Evolutionary conservation across 2,888 invertebrate genomes (phyloP).

Genomic region (Dynastes hyllus): DNA sequence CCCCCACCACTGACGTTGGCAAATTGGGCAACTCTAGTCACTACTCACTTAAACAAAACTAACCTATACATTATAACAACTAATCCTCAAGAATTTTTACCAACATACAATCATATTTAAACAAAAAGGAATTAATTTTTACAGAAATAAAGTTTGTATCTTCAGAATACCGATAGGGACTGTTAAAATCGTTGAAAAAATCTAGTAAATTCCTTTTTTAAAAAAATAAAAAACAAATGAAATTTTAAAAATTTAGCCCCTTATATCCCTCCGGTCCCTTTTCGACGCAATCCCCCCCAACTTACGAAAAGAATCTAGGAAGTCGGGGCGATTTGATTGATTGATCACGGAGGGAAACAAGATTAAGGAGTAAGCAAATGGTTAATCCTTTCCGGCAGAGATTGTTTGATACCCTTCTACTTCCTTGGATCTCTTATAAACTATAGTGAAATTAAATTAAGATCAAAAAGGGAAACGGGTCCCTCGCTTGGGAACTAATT

Average conservation of each 20-base stretch:
- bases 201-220: too few relatives aligned
- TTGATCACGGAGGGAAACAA: slow-evolving; percentile 41
- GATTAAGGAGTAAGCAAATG: slow-evolving; percentile 47
- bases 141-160: too few relatives aligned
- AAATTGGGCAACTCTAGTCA: too few relatives aligned
- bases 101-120: too few relatives aligned
- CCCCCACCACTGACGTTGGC: too few relatives aligned
- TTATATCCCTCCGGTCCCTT: slow-evolving; percentile 19
- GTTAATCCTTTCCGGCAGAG: slow-evolving; percentile 42
- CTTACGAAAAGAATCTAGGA: slow-evolving; percentile 29
- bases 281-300: slow-evolving; percentile 25
- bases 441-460: slow-evolving; percentile 28
- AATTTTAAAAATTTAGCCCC: slow-evolving; percentile 3
- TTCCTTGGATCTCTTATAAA: slow-evolving; percentile 29
- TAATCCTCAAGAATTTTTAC: too few relatives aligned
- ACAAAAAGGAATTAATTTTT: too few relatives aligned
- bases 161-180: too few relatives aligned
- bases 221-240: too few relatives aligned
- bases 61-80: too few relatives aligned
- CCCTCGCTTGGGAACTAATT: neutral
- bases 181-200: too few relatives aligned
- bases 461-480: slow-evolving; percentile 19
- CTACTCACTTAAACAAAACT: too few relatives aligned
- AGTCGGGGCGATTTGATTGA: slow-evolving; percentile 37
- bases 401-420: slow-evolving; percentile 34